phyloP scores from a whole-genome alignment of 2,113 vertebrate species.

The Tragelaphus scriptus region DNA sequence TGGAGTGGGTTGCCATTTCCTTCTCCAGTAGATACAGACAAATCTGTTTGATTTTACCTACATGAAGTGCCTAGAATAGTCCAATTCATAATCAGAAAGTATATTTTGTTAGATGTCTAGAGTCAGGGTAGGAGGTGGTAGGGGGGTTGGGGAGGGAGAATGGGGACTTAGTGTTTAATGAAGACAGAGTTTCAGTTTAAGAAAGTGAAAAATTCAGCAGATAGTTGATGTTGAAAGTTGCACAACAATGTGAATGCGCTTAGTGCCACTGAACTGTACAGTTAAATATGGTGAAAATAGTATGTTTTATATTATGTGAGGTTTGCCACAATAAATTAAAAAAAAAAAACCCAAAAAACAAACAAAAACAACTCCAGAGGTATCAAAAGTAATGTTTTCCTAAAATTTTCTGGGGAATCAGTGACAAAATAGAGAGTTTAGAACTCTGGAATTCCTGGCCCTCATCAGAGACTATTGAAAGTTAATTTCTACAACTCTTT shows the following conservation, averaged over 20 bases:
- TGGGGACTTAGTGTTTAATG: background rate
- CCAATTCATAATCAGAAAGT: background rate
- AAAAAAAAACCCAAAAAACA: no score
- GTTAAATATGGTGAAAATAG: background rate
- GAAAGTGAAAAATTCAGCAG: background rate
- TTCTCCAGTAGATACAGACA: background rate
- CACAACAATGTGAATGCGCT: background rate
- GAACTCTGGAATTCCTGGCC: background rate
- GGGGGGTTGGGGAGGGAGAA: background rate
- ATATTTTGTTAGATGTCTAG: background rate
- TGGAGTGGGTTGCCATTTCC: no score
- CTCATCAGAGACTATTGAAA: background rate
- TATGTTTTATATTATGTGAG: background rate
- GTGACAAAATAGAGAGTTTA: background rate
- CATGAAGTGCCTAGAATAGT: background rate
- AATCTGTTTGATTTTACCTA: background rate
- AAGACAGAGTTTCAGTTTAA: background rate
- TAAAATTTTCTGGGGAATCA: constrained; percentile 15
- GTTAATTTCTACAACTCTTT: background rate
- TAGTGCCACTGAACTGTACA: background rate
- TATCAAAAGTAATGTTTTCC: background rate
- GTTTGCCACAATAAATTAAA: background rate
- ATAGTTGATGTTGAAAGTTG: background rate
- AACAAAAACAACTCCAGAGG: background rate
- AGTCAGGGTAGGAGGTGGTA: background rate